phyloP scores from a whole-genome alignment of 2,113 vertebrate genomes.

The Scophthalmus maximus region DNA sequence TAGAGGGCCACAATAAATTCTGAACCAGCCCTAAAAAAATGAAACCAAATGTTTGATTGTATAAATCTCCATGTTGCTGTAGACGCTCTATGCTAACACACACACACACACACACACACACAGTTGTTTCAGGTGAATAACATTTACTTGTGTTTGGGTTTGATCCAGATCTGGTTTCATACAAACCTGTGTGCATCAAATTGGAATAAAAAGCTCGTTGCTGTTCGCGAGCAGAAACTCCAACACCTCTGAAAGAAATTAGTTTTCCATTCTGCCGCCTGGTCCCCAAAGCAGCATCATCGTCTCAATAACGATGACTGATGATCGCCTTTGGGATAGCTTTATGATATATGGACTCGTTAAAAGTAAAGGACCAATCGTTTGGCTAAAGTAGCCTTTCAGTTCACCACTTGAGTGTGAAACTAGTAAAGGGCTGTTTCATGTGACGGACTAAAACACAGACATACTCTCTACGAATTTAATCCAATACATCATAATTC shows the following conservation, averaged over 20 bases:
- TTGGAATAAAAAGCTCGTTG: not conserved
- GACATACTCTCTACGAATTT: conserved; percentile 37
- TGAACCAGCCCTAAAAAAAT: no score
- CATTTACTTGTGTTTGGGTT: not conserved
- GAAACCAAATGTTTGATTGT: no score
- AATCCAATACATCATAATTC: conserved; percentile 56
- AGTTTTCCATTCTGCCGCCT: conserved; percentile 73
- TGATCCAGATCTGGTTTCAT: not conserved
- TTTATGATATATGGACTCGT: conserved; percentile 81
- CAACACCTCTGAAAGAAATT: conserved; percentile 61
- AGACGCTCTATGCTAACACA: not conserved
- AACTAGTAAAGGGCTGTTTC: conserved; percentile 73
- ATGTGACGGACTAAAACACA: conserved; percentile 59
- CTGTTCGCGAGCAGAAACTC: conserved; percentile 19
- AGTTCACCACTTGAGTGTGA: conserved; percentile 75
- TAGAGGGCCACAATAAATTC: no score
- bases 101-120: no score
- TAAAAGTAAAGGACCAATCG: conserved; percentile 75
- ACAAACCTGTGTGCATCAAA: not conserved
- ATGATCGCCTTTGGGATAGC: conserved; percentile 77
- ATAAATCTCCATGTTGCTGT: no score
- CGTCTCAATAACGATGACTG: conserved; percentile 82
- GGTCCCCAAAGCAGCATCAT: conserved; percentile 67
- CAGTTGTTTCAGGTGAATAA: not conserved
- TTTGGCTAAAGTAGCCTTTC: conserved; percentile 75